These are phyloP conservation scores for Incurvaria masculella DNA, from an alignment of 2,888 invertebrate species.

Conservation along the genomic window DNA sequence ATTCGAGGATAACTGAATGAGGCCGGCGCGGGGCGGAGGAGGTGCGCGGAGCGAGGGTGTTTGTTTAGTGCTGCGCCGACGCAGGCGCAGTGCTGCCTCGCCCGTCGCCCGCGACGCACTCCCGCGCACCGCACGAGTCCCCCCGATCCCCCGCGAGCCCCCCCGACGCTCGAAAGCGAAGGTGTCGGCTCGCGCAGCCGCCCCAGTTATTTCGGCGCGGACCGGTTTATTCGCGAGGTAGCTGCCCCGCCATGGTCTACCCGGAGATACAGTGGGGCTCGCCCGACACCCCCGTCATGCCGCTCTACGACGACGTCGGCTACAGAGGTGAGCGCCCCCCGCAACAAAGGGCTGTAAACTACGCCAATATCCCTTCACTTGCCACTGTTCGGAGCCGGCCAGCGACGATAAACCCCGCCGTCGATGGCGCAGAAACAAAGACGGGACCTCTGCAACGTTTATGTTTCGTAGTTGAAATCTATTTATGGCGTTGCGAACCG, in stretches of 20 bases:
- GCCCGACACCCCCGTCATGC: conserved; percentile 61
- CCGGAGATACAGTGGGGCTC: conserved; percentile 61
- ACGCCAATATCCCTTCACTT: too few relatives aligned
- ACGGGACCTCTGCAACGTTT: too few relatives aligned
- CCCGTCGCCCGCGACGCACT: conserved; percentile 16
- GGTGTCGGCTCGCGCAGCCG: conserved; percentile 1
- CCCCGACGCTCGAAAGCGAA: background rate
- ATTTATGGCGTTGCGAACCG: background rate
- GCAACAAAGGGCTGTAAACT: too few relatives aligned
- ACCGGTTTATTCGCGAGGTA: conserved; percentile 5
- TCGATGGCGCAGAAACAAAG: too few relatives aligned
- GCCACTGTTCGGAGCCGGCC: too few relatives aligned
- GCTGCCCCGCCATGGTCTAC: conserved; percentile 55
- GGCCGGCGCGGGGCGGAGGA: conserved; percentile 12
- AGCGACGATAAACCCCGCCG: too few relatives aligned
- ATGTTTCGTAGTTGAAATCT: too few relatives aligned
- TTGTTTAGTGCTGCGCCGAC: background rate
- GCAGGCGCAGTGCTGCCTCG: conserved; percentile 11
- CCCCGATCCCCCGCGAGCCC: too few relatives aligned
- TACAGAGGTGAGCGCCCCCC: conserved; percentile 61
- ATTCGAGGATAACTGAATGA: conserved; percentile 4
- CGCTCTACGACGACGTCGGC: conserved; percentile 62
- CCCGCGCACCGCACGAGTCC: conserved; percentile 13
- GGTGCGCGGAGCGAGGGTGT: conserved; percentile 7
- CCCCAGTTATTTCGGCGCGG: conserved; percentile 14